A percentile compares a stretch with the other conserved stretches of the same genome.
These are phyloP conservation scores for Caenorhabditis parvicauda DNA, from an alignment of 2,888 invertebrate species.

Conservation along the genomic window DNA sequence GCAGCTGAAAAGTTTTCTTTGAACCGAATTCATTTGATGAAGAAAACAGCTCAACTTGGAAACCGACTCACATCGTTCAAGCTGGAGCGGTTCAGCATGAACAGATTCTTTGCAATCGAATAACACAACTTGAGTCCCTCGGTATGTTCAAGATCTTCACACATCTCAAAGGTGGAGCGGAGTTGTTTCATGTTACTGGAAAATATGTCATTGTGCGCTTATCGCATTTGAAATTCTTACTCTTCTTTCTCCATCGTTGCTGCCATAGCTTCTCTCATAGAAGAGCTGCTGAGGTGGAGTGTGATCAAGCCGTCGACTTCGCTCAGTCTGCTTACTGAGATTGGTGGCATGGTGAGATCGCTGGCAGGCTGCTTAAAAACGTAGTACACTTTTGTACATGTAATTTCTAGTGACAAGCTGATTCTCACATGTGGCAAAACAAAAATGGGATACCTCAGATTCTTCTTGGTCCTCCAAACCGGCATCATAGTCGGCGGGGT, in stretches of 20 bases:
- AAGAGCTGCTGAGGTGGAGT: conserved; percentile 78
- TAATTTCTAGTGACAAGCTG: too few species aligned
- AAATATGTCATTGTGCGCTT: background rate
- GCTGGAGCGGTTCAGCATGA: conserved; percentile 93
- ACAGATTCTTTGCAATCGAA: conserved; percentile 94
- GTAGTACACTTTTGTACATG: too few species aligned
- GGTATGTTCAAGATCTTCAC: conserved; percentile 91
- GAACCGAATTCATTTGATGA: conserved; percentile 9
- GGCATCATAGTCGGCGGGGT: conserved; percentile 83
- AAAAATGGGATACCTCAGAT: conserved; percentile 16
- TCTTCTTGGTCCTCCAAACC: conserved; percentile 35
- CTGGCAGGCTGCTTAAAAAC: conserved; percentile 16
- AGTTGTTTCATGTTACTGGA: too few species aligned
- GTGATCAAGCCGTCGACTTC: conserved; percentile 78
- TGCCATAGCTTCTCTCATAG: conserved; percentile 89
- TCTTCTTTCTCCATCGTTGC: conserved; percentile 87
- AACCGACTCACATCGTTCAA: conserved; percentile 84
- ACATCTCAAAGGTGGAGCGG: too few species aligned
- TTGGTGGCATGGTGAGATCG: conserved; percentile 72
- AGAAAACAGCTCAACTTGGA: conserved; percentile 69
- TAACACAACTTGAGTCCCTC: conserved; percentile 81
- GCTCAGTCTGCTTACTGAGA: conserved; percentile 86
- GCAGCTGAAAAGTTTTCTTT: conserved; percentile 7
- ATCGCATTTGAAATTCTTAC: conserved; percentile 30
- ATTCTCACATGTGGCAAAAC: too few species aligned